Conservation (phyloP, 2,797 vertebrate genomes). For the Remorina albescens region DNA sequence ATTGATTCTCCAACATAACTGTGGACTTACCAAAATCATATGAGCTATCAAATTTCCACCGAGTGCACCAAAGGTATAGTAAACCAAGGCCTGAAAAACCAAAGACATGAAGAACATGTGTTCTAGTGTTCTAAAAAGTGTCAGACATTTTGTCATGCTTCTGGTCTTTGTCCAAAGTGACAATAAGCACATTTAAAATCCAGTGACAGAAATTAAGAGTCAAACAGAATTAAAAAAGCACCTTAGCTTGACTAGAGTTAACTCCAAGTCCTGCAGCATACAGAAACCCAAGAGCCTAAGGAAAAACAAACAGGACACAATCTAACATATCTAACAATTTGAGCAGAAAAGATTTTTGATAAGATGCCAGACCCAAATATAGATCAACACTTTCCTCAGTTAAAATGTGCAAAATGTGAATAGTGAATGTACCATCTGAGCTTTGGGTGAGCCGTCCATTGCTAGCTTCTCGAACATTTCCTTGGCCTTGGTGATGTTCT, state of each 20-base stretch:
- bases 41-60: constrained; percentile 96
- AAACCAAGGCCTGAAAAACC: constrained; percentile 91
- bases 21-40: constrained; percentile 94
- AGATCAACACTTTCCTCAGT: not conserved
- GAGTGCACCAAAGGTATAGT: constrained; percentile 97
- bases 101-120: not conserved
- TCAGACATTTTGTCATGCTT: not conserved
- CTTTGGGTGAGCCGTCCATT: constrained; percentile 94
- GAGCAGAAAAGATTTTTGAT: not conserved
- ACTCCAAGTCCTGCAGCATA: constrained; percentile 97
- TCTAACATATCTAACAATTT: not conserved
- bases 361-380: not conserved
- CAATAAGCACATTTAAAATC: not conserved
- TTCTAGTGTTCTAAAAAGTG: constrained; percentile 56
- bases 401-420: not conserved
- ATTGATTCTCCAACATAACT: not conserved
- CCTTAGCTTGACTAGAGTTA: constrained; percentile 99
- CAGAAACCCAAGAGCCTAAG: constrained; percentile 95
- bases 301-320: constrained; percentile 32
- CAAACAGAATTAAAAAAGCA: constrained; percentile 66
- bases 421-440: constrained; percentile 89
- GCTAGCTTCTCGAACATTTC: constrained; percentile 94
- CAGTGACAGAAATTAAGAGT: not conserved
- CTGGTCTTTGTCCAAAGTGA: not conserved
- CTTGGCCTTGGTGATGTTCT: constrained; percentile 91